A percentile compares a stretch with the other conserved stretches of the same genome.
Evolutionary conservation across 92 coral and sea anemone genomes (phyloP).

Genomic region (Diadumene lineata): DNA sequence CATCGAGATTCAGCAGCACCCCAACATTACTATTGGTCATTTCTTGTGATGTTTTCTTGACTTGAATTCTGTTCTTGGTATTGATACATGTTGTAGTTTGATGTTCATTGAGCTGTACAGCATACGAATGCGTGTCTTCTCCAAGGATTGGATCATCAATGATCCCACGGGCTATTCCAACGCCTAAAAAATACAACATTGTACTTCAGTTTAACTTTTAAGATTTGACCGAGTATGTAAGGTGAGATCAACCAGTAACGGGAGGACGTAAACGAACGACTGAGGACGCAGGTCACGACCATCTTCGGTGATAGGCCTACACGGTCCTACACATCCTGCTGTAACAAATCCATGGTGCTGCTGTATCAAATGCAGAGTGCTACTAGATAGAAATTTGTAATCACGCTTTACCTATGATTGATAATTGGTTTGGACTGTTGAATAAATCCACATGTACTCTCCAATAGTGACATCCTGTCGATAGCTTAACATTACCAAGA

Average conservation of each 20-base stretch:
- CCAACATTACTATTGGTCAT: slow-evolving; percentile 72
- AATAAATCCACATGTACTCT: slow-evolving; percentile 86
- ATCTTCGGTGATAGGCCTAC: no score
- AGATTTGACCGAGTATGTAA: no score
- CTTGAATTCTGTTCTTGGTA: slow-evolving; percentile 77
- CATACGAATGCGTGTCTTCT: slow-evolving; percentile 78
- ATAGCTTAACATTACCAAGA: slow-evolving; percentile 69
- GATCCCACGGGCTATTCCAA: slow-evolving; percentile 66
- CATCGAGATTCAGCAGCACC: slow-evolving; percentile 71
- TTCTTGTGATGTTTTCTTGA: slow-evolving; percentile 61
- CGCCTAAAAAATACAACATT: slow-evolving; percentile 38
- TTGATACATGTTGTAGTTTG: slow-evolving; percentile 75
- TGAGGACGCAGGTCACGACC: no score
- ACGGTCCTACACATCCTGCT: no score
- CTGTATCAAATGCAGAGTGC: no score
- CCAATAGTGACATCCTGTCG: slow-evolving; percentile 86
- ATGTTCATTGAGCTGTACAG: slow-evolving; percentile 85
- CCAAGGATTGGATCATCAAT: slow-evolving; percentile 87
- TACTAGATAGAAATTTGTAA: no score
- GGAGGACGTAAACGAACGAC: no score
- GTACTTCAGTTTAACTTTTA: no score
- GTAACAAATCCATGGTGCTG: no score
- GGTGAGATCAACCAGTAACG: no score
- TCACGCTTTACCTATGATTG: slow-evolving; percentile 78
- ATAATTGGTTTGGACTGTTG: slow-evolving; percentile 72